A percentile compares a stretch with the other conserved stretches of the same genome.
phyloP scores from a whole-genome alignment of 2,113 vertebrate genomes.

The Dicerorhinus sumatrensis region DNA sequence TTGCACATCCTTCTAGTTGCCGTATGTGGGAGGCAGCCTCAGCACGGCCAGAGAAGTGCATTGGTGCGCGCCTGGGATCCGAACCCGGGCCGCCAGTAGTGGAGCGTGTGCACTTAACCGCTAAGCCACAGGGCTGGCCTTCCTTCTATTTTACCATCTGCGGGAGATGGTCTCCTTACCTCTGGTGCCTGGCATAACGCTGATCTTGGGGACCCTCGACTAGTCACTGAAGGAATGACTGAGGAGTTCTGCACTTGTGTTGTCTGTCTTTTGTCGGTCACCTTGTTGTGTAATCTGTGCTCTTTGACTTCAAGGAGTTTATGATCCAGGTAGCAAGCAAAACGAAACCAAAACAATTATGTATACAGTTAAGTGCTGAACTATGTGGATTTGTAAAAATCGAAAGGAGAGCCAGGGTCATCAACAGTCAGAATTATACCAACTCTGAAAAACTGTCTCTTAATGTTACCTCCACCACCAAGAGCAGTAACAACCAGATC shows the following conservation, averaged over 20 bases:
- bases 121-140: too few species aligned
- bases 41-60: too few species aligned
- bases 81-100: too few species aligned
- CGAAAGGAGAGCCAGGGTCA: not conserved
- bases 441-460: not conserved
- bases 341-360: not conserved
- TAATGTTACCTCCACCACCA: not conserved
- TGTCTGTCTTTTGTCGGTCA: not conserved
- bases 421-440: not conserved
- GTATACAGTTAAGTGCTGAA: not conserved
- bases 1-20: too few species aligned
- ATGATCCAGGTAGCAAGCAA: not conserved
- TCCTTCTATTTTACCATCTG: not conserved
- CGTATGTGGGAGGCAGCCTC: too few species aligned
- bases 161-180: not conserved
- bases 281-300: not conserved
- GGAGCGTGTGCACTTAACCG: too few species aligned
- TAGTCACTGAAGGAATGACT: not conserved
- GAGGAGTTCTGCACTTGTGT: not conserved
- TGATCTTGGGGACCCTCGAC: not conserved
- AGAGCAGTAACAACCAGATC: not conserved
- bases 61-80: too few species aligned
- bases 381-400: not conserved
- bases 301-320: not conserved
- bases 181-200: not conserved